phyloP scores from a whole-genome alignment of 1,140 invertebrate genomes.

The Epicauta chinensis region DNA sequence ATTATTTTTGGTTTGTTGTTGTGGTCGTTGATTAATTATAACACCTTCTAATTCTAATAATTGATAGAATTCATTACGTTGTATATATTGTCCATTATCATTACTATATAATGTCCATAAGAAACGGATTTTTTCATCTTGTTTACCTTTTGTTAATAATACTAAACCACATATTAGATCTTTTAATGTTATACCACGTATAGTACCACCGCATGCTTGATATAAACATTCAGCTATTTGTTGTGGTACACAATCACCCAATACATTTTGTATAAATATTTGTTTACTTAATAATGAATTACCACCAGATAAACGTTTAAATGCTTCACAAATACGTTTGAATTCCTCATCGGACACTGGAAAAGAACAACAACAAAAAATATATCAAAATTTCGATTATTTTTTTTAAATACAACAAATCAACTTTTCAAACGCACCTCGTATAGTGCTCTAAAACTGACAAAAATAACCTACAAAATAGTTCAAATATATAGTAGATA shows the following conservation, averaged over 20 bases:
- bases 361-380: conserved; percentile 24
- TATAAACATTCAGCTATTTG: conserved; percentile 75
- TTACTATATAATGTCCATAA: conserved; percentile 81
- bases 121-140: conserved; percentile 79
- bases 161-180: conserved; percentile 79
- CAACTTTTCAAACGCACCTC: too few species aligned
- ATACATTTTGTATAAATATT: conserved; percentile 72
- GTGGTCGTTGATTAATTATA: conserved; percentile 27
- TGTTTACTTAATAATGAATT: conserved; percentile 62
- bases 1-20: conserved; percentile 5
- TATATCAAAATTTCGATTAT: not conserved
- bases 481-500: too few species aligned
- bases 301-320: conserved; percentile 68
- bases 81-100: conserved; percentile 67
- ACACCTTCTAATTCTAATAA: conserved; percentile 55
- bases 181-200: conserved; percentile 73
- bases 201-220: conserved; percentile 71
- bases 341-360: conserved; percentile 75
- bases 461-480: too few species aligned
- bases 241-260: conserved; percentile 74
- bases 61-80: conserved; percentile 67
- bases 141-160: conserved; percentile 71
- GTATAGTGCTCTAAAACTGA: too few species aligned
- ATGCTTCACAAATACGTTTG: conserved; percentile 75
- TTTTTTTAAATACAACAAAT: too few species aligned